Base-by-base conservation (phyloP, 2,113 vertebrate genomes). In the Puma concolor region DNA sequence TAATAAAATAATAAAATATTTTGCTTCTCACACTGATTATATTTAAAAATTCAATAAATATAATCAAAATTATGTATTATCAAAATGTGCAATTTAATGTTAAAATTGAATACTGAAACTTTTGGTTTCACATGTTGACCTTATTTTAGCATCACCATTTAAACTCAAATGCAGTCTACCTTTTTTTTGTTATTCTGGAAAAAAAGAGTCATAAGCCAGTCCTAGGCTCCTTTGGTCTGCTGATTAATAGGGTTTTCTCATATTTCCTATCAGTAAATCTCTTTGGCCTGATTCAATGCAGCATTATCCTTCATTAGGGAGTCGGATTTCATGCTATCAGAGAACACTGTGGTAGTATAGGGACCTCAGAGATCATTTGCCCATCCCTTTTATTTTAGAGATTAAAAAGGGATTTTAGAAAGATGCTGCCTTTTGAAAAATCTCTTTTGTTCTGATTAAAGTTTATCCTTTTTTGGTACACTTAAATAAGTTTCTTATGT, bases 251-350 rank as follows among this genome's bases (percentile, higher is more conserved):
- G 38, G 11, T 77, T 60, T 5, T 93, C 96, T 98, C 94, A 95
- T 97, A 98, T 97, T 97, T 98, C 94, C 83, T 98, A 96, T 97
- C 96, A 97, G 97, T 91, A 98, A 99, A 98, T 98, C 98, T 96
- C 98, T 98, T 97, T 98, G 98, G 96, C 91, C 98, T 97, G 80
- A 98, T 87, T 98, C 96, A 96, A 0, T 93, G 96, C 85, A 96
- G 96, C 94, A 97, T 99, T 98, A 98, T 98, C 98, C 94, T 95
- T 98, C 97, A 98, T 98, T 98, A 98, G 94, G 2, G 66, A 97
- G 89, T 91, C 36, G 7, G 96, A 96, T 98, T 98, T 98, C 0
- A 98, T 71, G 76, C 63, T 91, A 69, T 88, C 84, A 95, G 80
- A 77, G 76, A 91, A 77, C 50, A 88, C 52, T 21, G 31, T 44